A percentile compares a stretch with the other conserved stretches of the same genome.
Evolutionary conservation across 2,888 invertebrate genomes (phyloP).

Genomic region (Tineola bisselliella): DNA sequence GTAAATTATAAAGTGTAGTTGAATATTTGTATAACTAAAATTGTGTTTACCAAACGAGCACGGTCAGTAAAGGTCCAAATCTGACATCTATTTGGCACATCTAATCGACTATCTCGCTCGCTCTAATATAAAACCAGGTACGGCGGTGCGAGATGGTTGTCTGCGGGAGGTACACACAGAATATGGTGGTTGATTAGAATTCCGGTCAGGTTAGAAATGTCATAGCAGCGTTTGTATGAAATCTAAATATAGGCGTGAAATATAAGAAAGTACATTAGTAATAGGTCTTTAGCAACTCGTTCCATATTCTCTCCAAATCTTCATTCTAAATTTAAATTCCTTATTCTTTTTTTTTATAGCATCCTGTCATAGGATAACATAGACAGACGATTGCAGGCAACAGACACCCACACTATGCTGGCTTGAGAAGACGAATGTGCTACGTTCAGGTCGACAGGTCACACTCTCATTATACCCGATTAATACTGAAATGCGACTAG

Average conservation of each 20-base stretch:
- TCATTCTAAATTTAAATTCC: too few species aligned
- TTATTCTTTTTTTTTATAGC: too few species aligned
- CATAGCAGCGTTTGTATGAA: not conserved
- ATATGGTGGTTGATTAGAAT: not conserved
- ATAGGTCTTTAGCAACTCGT: too few species aligned
- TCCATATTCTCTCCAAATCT: too few species aligned
- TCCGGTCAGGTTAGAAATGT: not conserved
- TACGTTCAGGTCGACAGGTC: too few species aligned
- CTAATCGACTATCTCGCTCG: not conserved
- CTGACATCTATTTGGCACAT: not conserved
- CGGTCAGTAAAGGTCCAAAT: slow-evolving; percentile 6
- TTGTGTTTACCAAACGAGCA: not conserved
- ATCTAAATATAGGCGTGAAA: not conserved
- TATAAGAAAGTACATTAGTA: too few species aligned
- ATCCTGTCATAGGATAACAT: too few species aligned
- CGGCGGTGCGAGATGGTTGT: not conserved
- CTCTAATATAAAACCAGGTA: not conserved
- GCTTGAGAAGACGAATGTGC: too few species aligned
- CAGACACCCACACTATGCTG: too few species aligned
- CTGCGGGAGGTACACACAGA: not conserved
- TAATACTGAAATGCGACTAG: too few species aligned
- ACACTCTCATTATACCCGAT: too few species aligned
- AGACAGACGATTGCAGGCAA: too few species aligned
- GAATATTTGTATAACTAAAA: not conserved
- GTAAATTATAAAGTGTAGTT: not conserved